Evolutionary conservation across 2,888 invertebrate species (phyloP), one percentile per base, ranked within the genome.

Genomic region (Eupeodes latifasciatus): DNA sequence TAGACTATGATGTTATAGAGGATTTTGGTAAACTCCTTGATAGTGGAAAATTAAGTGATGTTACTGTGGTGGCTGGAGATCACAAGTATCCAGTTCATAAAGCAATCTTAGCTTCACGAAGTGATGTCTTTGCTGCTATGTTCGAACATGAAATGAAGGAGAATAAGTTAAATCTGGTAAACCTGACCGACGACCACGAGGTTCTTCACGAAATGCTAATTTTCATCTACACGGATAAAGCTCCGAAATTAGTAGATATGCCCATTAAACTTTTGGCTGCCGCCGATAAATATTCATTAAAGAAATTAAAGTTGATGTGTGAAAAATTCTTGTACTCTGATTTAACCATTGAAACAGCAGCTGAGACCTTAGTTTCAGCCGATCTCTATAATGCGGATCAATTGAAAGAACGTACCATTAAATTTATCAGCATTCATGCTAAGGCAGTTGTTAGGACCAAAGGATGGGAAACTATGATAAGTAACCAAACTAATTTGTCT

Each of bases 111-210:
- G 98, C 98, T 98, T 99, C 99, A 90, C 96, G 99, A 92, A 99
- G 99, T 95, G 98, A 98, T 90, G 99, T 99, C 57, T 99, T 99
- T 94, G 98, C 98, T 92, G 99, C 99, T 89, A 99, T 99, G 99
- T 99, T 99, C 94, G 99, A 99, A 93, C 99, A 99, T 94, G 98
- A 99, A 94, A 99, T 99, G 98, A 98, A 98, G 93, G 99, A 99
- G 93, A 95, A 98, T 90, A 99, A 99, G 94, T 96, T 98, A 94
- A 99, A 99, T 94, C 96, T 98, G 92, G 99, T 99, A 69, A 98
- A 98, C 94, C 98, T 98, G 92, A 97, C 98, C 76, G 98, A 99
- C 67, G 99, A 99, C 94, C 98, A 98, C 93, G 99, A 99, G 94
- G 99, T 99, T 89, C 95, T 99, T 93, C 94, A 98, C 90, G 99